Percentiles rank a stretch among this genome's conserved stretches.
These are phyloP conservation scores for Tetraneura akinire DNA, from an alignment of 1,140 invertebrate species.

Conservation along the genomic window DNA sequence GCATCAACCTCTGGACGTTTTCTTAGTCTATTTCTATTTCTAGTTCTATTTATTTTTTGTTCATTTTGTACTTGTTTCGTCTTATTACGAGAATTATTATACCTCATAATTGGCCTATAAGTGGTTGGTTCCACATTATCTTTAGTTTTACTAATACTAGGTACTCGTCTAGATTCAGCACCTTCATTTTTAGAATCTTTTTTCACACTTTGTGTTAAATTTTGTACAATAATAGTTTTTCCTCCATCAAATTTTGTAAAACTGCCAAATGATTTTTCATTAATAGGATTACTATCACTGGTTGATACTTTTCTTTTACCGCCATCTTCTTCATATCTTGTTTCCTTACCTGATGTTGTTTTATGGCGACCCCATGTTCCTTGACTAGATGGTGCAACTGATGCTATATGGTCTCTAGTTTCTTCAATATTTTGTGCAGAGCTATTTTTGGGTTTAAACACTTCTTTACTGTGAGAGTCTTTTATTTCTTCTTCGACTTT, in stretches of 20 bases:
- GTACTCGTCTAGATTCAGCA: constrained; percentile 9
- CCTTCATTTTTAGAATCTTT: constrained; percentile 33
- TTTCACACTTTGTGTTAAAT: neutral
- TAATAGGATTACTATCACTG: constrained; percentile 5
- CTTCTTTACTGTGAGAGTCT: constrained; percentile 29
- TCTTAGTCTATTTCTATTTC: constrained; percentile 11
- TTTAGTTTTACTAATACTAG: constrained; percentile 35
- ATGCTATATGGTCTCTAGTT: constrained; percentile 3
- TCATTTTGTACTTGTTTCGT: constrained; percentile 24
- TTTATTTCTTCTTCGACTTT: constrained; percentile 60
- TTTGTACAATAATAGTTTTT: constrained; percentile 33
- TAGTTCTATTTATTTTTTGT: constrained; percentile 1
- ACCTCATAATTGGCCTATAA: neutral
- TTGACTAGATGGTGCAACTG: neutral
- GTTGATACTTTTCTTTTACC: neutral
- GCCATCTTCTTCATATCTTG: neutral
- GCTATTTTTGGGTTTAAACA: neutral
- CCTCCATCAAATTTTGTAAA: constrained; percentile 22
- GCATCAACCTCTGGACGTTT: neutral
- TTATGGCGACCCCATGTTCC: constrained; percentile 42
- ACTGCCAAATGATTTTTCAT: constrained; percentile 25
- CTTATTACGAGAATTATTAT: neutral
- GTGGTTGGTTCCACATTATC: constrained; percentile 46
- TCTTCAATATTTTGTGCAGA: constrained; percentile 14
- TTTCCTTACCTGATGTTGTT: constrained; percentile 21